phyloP scores from a whole-genome alignment of 2,797 vertebrate species.

The Cygnus olor region DNA sequence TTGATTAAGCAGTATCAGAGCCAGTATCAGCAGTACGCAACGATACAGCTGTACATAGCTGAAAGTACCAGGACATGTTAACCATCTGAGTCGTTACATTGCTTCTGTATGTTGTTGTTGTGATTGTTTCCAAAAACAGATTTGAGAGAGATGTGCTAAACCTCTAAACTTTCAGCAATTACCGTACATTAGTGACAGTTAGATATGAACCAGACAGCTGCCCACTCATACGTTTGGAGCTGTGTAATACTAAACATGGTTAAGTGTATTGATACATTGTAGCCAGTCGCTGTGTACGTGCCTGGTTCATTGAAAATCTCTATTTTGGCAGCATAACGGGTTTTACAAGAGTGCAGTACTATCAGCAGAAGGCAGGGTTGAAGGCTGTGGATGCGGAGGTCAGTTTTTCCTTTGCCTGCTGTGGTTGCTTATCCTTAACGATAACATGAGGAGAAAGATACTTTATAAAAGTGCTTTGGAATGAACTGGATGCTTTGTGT shows the following conservation, averaged over 20 bases:
- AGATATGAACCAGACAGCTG: constrained; percentile 40
- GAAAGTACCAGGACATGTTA: not conserved
- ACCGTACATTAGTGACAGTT: constrained; percentile 40
- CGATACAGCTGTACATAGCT: not conserved
- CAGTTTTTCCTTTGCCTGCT: not conserved
- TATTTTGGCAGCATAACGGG: not conserved
- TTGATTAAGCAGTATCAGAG: not conserved
- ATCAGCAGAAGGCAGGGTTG: not conserved
- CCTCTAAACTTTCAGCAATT: not conserved
- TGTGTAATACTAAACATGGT: constrained; percentile 54
- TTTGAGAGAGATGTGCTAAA: constrained; percentile 16
- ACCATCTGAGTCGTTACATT: not conserved
- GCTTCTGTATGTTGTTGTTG: not conserved
- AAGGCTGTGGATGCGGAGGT: not conserved
- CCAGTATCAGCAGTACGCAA: not conserved
- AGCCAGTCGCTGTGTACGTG: not conserved
- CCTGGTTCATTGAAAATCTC: not conserved
- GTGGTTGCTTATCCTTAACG: not conserved
- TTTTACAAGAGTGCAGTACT: not conserved
- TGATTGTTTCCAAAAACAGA: constrained; percentile 22
- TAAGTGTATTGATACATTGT: not conserved
- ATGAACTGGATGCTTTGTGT: not conserved
- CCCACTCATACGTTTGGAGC: constrained; percentile 51
- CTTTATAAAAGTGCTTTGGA: not conserved
- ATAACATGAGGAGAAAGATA: not conserved